Conservation (phyloP, 1,140 invertebrate genomes). For the Adoxophyes honmai region DNA sequence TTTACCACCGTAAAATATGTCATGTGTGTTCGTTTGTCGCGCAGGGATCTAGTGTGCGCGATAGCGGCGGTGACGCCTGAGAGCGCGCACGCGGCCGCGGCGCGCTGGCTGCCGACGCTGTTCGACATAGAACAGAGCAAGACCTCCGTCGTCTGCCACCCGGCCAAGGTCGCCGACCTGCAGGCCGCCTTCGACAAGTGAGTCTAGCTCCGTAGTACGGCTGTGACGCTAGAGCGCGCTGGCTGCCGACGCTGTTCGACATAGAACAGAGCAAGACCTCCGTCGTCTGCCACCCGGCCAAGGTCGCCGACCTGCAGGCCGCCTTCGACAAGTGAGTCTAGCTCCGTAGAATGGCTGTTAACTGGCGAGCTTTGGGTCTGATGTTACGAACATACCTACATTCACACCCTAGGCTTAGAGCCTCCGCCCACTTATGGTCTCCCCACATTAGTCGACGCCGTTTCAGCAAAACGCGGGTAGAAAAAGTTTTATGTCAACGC, state of each 20-base stretch:
- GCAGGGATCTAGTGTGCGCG: constrained; percentile 81
- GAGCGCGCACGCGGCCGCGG: constrained; percentile 82
- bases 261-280: constrained; percentile 78
- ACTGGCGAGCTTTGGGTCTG: background rate
- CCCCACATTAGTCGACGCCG: too few species aligned
- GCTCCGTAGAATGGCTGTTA: constrained; percentile 70
- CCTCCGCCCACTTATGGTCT: too few species aligned
- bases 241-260: constrained; percentile 83
- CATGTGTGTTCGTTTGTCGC: too few species aligned
- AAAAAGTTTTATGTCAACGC: too few species aligned
- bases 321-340: constrained; percentile 82
- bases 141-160: constrained; percentile 85
- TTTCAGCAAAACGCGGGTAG: too few species aligned
- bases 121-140: constrained; percentile 79
- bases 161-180: constrained; percentile 85
- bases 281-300: constrained; percentile 87
- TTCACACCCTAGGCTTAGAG: too few species aligned
- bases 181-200: constrained; percentile 82
- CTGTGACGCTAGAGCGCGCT: constrained; percentile 82
- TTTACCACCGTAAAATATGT: too few species aligned
- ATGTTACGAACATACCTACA: too few species aligned
- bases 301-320: constrained; percentile 81
- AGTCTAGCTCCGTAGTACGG: constrained; percentile 54
- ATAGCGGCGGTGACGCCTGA: constrained; percentile 82
- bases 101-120: constrained; percentile 83